Percentiles rank a stretch among this genome's conserved stretches.
These are phyloP conservation scores for Aphelocoma californica DNA, from an alignment of 2,797 vertebrate species.

Conservation along the genomic window DNA sequence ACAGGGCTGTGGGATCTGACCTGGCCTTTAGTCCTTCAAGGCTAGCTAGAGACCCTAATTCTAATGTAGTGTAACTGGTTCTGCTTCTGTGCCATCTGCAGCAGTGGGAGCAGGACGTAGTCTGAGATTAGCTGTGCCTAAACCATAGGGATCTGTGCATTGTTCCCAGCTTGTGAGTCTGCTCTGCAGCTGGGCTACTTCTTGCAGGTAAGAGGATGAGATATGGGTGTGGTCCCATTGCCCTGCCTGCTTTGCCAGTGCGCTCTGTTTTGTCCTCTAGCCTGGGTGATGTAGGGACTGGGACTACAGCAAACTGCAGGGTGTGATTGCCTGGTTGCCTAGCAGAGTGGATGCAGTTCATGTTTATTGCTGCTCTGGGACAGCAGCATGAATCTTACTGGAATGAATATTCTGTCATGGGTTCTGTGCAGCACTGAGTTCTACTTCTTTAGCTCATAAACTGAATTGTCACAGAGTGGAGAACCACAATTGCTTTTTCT, in stretches of 20 bases:
- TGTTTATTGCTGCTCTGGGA: not conserved
- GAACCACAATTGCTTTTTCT: not conserved
- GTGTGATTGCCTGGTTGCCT: not conserved
- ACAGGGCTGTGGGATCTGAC: not conserved
- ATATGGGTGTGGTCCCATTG: not conserved
- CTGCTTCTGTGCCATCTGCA: not conserved
- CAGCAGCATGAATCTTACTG: not conserved
- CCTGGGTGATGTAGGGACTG: not conserved
- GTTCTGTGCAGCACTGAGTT: not conserved
- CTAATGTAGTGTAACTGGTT: not conserved
- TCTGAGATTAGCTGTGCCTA: not conserved
- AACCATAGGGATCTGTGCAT: not conserved
- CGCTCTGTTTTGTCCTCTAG: accelerated
- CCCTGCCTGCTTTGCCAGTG: not conserved
- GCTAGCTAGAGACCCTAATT: not conserved
- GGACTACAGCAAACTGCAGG: not conserved
- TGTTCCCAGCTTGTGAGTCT: not conserved
- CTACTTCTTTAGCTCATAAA: not conserved
- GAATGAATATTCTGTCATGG: not conserved
- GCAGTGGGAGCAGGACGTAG: not conserved
- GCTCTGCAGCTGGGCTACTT: not conserved
- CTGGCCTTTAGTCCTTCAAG: not conserved
- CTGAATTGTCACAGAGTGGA: not conserved
- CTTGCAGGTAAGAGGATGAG: not conserved
- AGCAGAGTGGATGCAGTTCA: not conserved